phyloP scores from a whole-genome alignment of 1,140 invertebrate genomes.

The Pararge aegeria region DNA sequence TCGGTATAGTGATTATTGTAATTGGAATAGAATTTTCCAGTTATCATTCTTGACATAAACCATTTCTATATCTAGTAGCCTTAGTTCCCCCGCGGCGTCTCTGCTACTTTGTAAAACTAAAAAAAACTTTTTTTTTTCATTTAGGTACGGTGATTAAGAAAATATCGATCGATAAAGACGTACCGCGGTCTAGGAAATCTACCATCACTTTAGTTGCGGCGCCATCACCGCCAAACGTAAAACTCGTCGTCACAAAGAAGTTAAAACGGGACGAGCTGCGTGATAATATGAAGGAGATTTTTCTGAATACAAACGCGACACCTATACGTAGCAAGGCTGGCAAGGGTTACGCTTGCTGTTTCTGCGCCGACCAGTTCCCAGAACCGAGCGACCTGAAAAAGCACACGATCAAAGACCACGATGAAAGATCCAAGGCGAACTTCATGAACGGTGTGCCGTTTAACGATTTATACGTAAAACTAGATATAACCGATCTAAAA shows the following conservation, averaged over 20 bases:
- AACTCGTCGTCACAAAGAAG: constrained; percentile 17
- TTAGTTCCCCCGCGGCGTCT: too few species aligned
- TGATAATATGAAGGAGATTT: constrained; percentile 37
- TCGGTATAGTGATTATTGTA: too few species aligned
- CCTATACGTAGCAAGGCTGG: constrained; percentile 38
- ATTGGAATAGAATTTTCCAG: too few species aligned
- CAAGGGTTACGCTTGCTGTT: constrained; percentile 40
- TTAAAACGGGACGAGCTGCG: constrained; percentile 30
- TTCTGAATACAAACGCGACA: constrained; percentile 42
- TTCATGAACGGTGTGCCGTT: constrained; percentile 12
- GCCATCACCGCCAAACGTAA: background rate
- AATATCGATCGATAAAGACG: background rate
- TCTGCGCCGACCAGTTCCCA: constrained; percentile 34
- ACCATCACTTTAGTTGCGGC: background rate
- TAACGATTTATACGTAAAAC: constrained; percentile 28
- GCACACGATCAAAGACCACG: constrained; percentile 16
- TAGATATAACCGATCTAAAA: constrained; percentile 47
- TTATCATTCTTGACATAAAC: too few species aligned
- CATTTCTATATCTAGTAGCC: too few species aligned
- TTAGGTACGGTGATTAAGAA: background rate
- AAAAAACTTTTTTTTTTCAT: background rate
- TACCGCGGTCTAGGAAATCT: background rate
- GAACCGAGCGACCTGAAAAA: constrained; percentile 16
- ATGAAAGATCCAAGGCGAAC: background rate
- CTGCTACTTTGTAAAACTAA: background rate